A percentile compares a stretch with the other conserved stretches of the same genome.
phyloP scores from a whole-genome alignment of 2,888 invertebrate genomes.

The Serrognathus titanus region DNA sequence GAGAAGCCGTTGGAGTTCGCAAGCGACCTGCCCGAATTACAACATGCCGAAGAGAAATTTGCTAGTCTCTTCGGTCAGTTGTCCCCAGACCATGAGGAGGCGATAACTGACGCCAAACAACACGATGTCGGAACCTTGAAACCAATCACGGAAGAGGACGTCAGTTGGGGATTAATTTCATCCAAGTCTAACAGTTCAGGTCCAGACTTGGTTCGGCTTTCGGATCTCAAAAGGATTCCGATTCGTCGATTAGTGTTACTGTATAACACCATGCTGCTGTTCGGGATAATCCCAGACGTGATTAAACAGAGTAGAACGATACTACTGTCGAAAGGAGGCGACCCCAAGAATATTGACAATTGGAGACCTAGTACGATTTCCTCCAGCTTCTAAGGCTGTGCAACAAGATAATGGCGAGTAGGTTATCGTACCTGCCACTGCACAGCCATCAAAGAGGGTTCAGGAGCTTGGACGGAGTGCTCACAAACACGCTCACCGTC shows the following conservation, averaged over 20 bases:
- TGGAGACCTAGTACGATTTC: slow-evolving; percentile 18
- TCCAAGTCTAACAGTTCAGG: slow-evolving; percentile 8
- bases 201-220: slow-evolving; percentile 9
- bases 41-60: neutral
- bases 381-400: slow-evolving; percentile 16
- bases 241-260: slow-evolving; percentile 2
- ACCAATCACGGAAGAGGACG: slow-evolving; percentile 9
- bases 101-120: neutral
- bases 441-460: slow-evolving; percentile 20
- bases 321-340: slow-evolving; percentile 16
- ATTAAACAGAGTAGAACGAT: slow-evolving; percentile 13
- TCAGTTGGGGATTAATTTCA: neutral
- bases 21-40: neutral
- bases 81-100: slow-evolving; percentile 4
- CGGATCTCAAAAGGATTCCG: neutral
- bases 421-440: slow-evolving; percentile 10
- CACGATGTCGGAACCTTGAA: neutral
- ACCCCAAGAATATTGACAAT: slow-evolving; percentile 6
- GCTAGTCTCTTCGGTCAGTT: slow-evolving; percentile 1
- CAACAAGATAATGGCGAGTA: slow-evolving; percentile 14
- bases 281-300: slow-evolving; percentile 5
- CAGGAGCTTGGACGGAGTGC: neutral
- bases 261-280: slow-evolving; percentile 14
- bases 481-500: neutral
- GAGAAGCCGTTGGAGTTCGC: neutral